These are phyloP conservation scores for Oxycera nigricornis DNA, from an alignment of 2,888 invertebrate species.

Conservation along the genomic window DNA sequence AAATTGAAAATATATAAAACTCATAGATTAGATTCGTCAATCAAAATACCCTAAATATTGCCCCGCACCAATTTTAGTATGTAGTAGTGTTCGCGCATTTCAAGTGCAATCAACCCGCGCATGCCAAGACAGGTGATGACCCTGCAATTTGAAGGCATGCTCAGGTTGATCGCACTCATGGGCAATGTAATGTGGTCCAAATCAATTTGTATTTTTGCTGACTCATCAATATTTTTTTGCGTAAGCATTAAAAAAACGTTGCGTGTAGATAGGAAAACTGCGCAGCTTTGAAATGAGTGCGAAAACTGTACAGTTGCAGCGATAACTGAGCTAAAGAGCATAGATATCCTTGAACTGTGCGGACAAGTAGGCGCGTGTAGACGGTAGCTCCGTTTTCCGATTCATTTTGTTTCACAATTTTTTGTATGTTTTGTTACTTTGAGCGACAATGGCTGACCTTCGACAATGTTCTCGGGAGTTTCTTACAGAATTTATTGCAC, in stretches of 20 bases:
- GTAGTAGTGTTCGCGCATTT: too few relatives aligned
- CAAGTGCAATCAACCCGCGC: too few relatives aligned
- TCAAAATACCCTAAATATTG: too few relatives aligned
- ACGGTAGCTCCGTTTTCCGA: constrained; percentile 4
- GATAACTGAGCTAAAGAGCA: background rate
- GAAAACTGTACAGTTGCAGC: constrained; percentile 18
- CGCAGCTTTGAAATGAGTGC: constrained; percentile 3
- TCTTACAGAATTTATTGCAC: background rate
- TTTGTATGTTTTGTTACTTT: background rate
- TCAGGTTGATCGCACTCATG: too few relatives aligned
- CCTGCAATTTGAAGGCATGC: too few relatives aligned
- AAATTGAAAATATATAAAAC: too few relatives aligned
- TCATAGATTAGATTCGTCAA: too few relatives aligned
- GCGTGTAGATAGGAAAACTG: constrained; percentile 8
- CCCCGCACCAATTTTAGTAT: too few relatives aligned
- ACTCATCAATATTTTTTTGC: too few relatives aligned
- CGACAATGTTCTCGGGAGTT: constrained; percentile 16
- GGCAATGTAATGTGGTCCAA: too few relatives aligned
- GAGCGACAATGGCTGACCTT: background rate
- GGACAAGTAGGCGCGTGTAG: background rate
- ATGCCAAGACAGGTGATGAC: too few relatives aligned
- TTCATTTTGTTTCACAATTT: background rate
- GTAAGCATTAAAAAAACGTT: constrained; percentile 23
- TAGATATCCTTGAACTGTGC: background rate
- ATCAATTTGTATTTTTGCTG: too few relatives aligned